Conservation (phyloP, 2,797 vertebrate species). For the Anolis apletophallus region DNA sequence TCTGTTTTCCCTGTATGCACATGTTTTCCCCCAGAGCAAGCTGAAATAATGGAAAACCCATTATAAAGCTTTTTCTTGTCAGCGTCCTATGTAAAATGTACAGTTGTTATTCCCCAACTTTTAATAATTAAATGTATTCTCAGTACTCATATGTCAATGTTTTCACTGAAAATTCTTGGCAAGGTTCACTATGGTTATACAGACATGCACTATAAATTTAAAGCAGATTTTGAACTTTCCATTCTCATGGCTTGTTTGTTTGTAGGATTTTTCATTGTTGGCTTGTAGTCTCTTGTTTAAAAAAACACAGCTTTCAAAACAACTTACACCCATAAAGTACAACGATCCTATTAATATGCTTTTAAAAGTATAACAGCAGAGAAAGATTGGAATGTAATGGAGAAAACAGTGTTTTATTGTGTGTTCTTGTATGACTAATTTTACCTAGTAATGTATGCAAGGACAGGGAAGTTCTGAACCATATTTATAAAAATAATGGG, state of each 20-base stretch:
- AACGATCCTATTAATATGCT: neutral
- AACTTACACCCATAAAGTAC: neutral
- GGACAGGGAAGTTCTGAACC: neutral
- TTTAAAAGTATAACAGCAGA: neutral
- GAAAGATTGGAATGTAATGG: neutral
- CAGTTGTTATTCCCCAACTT: neutral
- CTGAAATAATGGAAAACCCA: conserved; percentile 14
- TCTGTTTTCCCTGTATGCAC: neutral
- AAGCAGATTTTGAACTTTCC: conserved; percentile 22
- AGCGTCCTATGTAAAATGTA: neutral
- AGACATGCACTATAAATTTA: neutral
- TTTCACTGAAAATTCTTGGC: neutral
- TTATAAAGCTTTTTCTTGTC: conserved; percentile 17
- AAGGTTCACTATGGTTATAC: neutral
- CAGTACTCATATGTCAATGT: neutral
- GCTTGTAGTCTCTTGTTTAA: too few relatives aligned
- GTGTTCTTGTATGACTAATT: neutral
- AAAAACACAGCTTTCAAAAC: neutral
- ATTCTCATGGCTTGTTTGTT: conserved; percentile 1
- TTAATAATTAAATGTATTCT: conserved; percentile 18
- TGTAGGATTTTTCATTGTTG: neutral
- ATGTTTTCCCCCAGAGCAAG: neutral
- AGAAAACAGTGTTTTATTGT: neutral
- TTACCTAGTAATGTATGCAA: neutral
- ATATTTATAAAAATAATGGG: neutral